A percentile compares a stretch with the other conserved stretches of the same genome.
Evolutionary conservation across 2,888 invertebrate species (phyloP).

Genomic region (Thymelicus acteon): DNA sequence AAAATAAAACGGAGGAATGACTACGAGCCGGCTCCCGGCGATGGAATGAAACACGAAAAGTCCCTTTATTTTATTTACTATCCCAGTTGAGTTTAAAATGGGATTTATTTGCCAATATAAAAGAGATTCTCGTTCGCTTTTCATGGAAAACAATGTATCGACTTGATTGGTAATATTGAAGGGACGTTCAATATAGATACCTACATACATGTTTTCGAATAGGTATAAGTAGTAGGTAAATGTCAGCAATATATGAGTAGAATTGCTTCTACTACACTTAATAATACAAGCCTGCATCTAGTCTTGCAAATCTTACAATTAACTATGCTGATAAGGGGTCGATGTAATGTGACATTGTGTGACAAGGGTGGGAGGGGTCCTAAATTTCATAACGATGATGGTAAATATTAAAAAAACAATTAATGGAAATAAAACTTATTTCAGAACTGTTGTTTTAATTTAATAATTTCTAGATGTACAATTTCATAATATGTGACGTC

Average conservation of each 20-base stretch:
- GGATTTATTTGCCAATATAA: conserved; percentile 75
- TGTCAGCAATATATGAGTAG: not conserved
- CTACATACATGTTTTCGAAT: not conserved
- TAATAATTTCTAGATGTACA: no score
- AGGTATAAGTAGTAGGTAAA: conserved; percentile 3
- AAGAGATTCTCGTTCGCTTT: conserved; percentile 55
- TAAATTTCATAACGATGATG: no score
- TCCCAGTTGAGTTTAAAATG: conserved; percentile 70
- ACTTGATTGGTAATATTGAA: conserved; percentile 42
- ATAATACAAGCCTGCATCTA: no score
- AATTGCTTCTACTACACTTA: not conserved
- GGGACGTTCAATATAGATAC: not conserved
- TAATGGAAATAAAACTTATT: no score
- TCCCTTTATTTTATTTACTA: conserved; percentile 75
- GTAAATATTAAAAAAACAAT: no score
- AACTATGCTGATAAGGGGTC: no score
- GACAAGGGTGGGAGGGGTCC: no score
- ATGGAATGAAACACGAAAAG: conserved; percentile 66
- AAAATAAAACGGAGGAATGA: conserved; percentile 70
- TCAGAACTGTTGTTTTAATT: no score
- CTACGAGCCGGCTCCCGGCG: conserved; percentile 54
- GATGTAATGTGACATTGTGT: no score
- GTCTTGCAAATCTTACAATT: no score
- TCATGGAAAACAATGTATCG: conserved; percentile 49
- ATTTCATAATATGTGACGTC: no score